Evolutionary conservation across 2,888 invertebrate species (phyloP).

Genomic region (Quadriops clusia): DNA sequence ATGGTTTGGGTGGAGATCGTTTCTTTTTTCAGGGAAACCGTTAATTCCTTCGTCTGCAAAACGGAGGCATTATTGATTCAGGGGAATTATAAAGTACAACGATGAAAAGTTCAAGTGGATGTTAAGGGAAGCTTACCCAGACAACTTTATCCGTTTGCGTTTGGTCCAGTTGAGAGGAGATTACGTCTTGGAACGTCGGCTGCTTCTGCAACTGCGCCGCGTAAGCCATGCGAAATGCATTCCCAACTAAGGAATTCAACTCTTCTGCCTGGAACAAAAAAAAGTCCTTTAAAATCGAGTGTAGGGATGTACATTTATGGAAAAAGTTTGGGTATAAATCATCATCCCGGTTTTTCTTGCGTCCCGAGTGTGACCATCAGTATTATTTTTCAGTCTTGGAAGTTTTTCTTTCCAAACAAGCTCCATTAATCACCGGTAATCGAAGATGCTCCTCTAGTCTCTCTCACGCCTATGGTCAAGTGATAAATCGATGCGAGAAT

Average conservation of each 20-base stretch:
- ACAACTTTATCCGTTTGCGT: constrained; percentile 41
- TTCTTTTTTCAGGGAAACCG: constrained; percentile 28
- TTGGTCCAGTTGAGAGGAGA: constrained; percentile 43
- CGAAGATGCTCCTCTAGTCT: constrained; percentile 25
- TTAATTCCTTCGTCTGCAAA: constrained; percentile 35
- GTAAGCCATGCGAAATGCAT: constrained; percentile 88
- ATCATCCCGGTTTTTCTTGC: not conserved
- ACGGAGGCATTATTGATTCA: constrained; percentile 5
- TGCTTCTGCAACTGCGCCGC: constrained; percentile 68
- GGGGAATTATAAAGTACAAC: not conserved
- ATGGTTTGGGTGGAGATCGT: constrained; percentile 19
- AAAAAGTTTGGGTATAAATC: constrained; percentile 8
- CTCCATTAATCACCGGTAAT: constrained; percentile 26
- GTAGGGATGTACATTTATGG: not conserved
- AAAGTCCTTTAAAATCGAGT: constrained; percentile 3
- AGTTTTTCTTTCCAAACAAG: constrained; percentile 19
- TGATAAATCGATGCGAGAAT: constrained; percentile 25
- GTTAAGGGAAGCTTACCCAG: constrained; percentile 26
- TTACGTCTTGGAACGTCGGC: constrained; percentile 55
- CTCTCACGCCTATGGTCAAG: constrained; percentile 25
- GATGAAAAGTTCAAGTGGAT: not conserved
- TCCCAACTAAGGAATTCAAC: constrained; percentile 74
- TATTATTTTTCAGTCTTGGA: constrained; percentile 22
- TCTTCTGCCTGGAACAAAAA: constrained; percentile 64
- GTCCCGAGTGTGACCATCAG: constrained; percentile 17